Percentiles rank a stretch among this genome's conserved stretches.
These are phyloP conservation scores for Antheraea mylitta DNA, from an alignment of 1,140 invertebrate species.

Conservation along the genomic window DNA sequence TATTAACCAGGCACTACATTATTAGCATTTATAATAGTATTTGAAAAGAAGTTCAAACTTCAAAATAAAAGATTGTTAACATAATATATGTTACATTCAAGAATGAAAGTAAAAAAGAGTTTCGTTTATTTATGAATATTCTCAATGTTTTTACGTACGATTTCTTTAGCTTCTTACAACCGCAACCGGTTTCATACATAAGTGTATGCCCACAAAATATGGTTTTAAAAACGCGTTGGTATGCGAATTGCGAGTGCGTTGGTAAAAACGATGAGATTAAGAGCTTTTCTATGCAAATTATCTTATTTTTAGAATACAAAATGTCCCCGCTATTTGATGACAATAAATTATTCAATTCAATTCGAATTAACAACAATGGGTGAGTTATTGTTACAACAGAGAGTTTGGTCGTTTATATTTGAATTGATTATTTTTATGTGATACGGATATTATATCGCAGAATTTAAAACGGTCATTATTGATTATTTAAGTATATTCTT, in stretches of 20 bases:
- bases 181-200: neutral
- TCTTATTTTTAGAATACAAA: neutral
- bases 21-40: no score
- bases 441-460: neutral
- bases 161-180: neutral
- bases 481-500: no score
- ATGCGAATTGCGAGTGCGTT: neutral
- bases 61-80: no score
- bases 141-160: neutral
- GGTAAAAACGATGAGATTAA: neutral
- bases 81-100: no score
- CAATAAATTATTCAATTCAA: neutral
- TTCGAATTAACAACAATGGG: neutral
- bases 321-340: neutral
- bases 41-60: no score
- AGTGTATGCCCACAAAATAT: neutral
- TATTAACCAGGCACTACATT: no score
- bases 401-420: neutral
- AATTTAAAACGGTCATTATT: neutral
- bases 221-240: neutral
- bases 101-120: neutral
- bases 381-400: neutral
- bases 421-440: neutral
- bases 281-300: neutral
- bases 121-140: neutral